phyloP scores from a whole-genome alignment of 2,797 vertebrate genomes.

The Enteromius anoplus region DNA sequence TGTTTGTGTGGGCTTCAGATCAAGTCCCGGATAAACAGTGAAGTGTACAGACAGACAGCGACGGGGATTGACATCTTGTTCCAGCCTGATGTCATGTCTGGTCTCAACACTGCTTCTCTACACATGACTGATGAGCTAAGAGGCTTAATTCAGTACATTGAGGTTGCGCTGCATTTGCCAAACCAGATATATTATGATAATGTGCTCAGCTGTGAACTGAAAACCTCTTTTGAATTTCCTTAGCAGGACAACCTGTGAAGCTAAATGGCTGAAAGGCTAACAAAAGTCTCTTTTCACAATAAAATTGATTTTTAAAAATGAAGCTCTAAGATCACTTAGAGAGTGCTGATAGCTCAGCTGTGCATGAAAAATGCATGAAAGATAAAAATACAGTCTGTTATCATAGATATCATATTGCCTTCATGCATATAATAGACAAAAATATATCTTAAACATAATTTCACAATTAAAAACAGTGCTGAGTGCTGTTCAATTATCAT shows the following conservation, averaged over 20 bases:
- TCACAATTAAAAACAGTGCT: neutral
- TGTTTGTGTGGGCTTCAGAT: neutral
- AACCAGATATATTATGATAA: constrained; percentile 46
- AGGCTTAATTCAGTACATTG: constrained; percentile 45
- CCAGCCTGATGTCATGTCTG: constrained; percentile 33
- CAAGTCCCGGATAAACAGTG: constrained; percentile 2
- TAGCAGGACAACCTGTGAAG: neutral
- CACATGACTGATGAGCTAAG: constrained; percentile 48
- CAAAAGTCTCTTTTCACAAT: neutral
- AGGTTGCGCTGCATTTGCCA: constrained; percentile 32
- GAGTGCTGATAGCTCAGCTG: neutral
- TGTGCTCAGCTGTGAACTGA: constrained; percentile 22
- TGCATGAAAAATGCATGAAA: constrained; percentile 1
- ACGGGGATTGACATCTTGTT: constrained; percentile 36
- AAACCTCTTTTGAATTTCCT: neutral
- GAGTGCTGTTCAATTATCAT: neutral
- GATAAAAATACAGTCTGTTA: neutral
- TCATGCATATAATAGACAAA: neutral
- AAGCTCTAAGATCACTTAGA: neutral
- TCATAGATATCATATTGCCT: neutral
- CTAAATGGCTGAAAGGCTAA: neutral
- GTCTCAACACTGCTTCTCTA: neutral
- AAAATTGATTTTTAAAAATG: neutral
- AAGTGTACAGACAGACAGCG: constrained; percentile 17
- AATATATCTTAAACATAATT: neutral